Evolutionary conservation across 2,797 vertebrate species (phyloP), one percentile per base, ranked within the genome.

Genomic region (Balearica regulorum): DNA sequence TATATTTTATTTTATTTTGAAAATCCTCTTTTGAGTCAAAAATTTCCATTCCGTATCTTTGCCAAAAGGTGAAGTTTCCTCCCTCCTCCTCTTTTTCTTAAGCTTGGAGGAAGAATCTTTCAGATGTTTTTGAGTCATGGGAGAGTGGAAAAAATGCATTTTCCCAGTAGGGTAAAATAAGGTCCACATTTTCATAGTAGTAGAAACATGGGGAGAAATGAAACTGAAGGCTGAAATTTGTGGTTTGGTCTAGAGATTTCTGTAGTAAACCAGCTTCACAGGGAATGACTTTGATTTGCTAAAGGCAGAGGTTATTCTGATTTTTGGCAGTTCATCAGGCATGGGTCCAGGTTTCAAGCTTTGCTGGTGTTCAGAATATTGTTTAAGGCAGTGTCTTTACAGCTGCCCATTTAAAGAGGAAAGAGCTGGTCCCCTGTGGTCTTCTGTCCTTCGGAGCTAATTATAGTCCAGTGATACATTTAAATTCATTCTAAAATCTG

Each of bases 1-100:
- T 96, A n/a, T 62, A 81, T 58, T 90, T 92, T 86, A 87, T 92
- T 94, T 94, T 97, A 92, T 92, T 95, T 94, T 90, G 78, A 90
- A 96, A 96, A 96, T 85, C 62, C 48, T 90, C 82, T 87, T 92
- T 84, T 91, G 83, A 94, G 92, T 92, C 21, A 91, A 96, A 96
- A 89, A 94, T 94, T 97, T 97, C 94, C 94, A 87, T 93, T 57
- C 64, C 75, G 39, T 78, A 48, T 92, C 81, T 94, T 89, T 94
- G 94, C 94, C 95, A 96, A 78, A 95, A 96, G 87, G 90, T 97
- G 80, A 94, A 92, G 41, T 61, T 87, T 28, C 39, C 39, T 39
- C 2, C 3, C 39, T 41, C 65, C 16, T 28, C 26, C 16, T 35
- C 39, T 76, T 92, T 92, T 93, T 92, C 72, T 89, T 83, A 60